Base-by-base conservation (phyloP, 2,888 invertebrate genomes). In the Troglohyphantes excavatus region DNA sequence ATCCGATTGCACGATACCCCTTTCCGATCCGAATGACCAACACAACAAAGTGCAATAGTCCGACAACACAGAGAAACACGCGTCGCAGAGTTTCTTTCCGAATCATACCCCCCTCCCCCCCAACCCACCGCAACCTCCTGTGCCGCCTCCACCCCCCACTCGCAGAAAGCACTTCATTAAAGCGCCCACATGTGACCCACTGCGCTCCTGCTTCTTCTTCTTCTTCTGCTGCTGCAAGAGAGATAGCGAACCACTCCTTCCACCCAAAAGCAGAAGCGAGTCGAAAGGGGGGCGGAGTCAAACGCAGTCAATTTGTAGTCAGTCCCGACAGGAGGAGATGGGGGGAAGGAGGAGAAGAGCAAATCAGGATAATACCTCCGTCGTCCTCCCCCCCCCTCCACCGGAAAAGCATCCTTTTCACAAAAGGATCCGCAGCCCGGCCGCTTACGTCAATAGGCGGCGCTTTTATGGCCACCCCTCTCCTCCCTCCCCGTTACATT, bases 341-440 rank as follows among this genome's bases (percentile, higher is more conserved):
- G 63, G 79, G 86, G 63, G n/a, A n/a, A n/a, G n/a, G n/a, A n/a
- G n/a, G n/a, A 79, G 75, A 81, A 76, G 89, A 89, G 89, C 89
- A 89, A 89, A 89, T 89, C 89, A 89, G 89, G 89, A 89, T 89
- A 83, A 89, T 83, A 83, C 89, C 82, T 76, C 68, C 84, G 61
- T 73, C 84, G 65, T 73, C 73, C 72, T 65, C 67, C 29, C 23
- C 61, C 68, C 75, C 75, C 73, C 53, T 46, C 43, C 85, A 46
- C 68, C 82, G 72, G 82, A 63, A 76, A 78, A 81, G 72, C 67
- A 65, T 67, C 67, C 88, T 61, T 81, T 87, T 82, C 61, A 46
- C 33, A 23, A 75, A 88, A 81, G 59, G 82, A 73, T 72, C 79
- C 68, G 78, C 61, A 73, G 81, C 65, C 73, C 72, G 65, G 63